Evolutionary conservation across 1,140 invertebrate genomes (phyloP), one percentile per base, ranked within the genome.

Genomic region (Nasonia longicornis): DNA sequence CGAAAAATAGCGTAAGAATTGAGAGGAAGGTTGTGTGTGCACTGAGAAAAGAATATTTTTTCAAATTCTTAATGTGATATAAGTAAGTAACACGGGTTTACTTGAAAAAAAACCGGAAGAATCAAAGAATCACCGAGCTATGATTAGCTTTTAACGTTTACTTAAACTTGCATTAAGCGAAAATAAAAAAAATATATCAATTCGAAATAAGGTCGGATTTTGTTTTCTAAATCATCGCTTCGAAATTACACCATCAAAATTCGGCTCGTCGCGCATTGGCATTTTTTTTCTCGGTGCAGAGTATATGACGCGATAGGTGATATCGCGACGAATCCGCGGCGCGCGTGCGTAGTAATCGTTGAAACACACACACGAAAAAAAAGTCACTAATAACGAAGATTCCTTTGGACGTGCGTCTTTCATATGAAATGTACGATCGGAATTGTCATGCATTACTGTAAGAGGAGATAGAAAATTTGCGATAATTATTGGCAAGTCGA

Each of bases 391-490:
- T 79, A 52, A 79, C 35, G 64, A 79, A 79, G 66, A 82, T 82
- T 82, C 77, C 77, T 82, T 79, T 76, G 77, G 75, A 80, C 66
- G 38, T 70, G 78, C 71, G 82, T 80, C 73, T 83, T 79, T 83
- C 77, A 20, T 14, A 4, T 48, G 14, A 48, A 48, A 35, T 35
- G 4, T 52, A 83, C 77, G 63, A 82, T 78, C 63, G 52, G 11
- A 74, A 69, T 79, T 29, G 22, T 77, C 64, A 42, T 67, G 70
- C 67, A 78, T 58, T 58, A 58, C 75, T 35, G 31, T 79, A 75
- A 22, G 64, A 42, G 20, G 22, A 75, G 14, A 45, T 11, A 79
- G 29, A 78, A 72, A 72, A 71, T 66, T 77, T 29, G 1, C 6
- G 7, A 58, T 20, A 35, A 82, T 16, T 75, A 79, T 82, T 74